Percentiles rank a stretch among this genome's conserved stretches.
phyloP scores from a whole-genome alignment of 1,140 invertebrate species.

The Caerostris darwini region DNA sequence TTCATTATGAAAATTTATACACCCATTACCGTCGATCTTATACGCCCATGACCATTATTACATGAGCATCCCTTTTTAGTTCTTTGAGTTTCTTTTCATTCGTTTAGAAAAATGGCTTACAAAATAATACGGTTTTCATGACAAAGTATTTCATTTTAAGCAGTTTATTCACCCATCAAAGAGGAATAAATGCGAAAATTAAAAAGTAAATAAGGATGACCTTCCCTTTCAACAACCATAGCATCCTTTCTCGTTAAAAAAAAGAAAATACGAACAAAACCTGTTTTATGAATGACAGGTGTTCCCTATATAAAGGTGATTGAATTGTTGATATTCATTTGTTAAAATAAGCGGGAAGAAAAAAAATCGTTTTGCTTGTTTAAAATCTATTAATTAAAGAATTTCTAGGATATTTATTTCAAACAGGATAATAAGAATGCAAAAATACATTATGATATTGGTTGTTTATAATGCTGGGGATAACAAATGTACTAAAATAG shows the following conservation, averaged over 20 bases:
- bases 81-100: too few relatives aligned
- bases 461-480: not conserved
- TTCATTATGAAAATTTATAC: too few relatives aligned
- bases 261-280: not conserved
- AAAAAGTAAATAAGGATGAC: not conserved
- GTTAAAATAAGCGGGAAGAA: not conserved
- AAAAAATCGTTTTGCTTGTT: not conserved
- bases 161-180: not conserved
- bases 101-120: too few relatives aligned
- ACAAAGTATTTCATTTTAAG: not conserved
- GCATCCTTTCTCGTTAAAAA: not conserved
- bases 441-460: not conserved
- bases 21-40: too few relatives aligned
- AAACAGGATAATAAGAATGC: not conserved
- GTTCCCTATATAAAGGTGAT: not conserved
- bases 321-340: not conserved
- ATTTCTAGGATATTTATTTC: not conserved
- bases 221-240: not conserved
- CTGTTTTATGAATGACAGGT: not conserved
- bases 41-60: too few relatives aligned
- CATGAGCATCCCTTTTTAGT: too few relatives aligned
- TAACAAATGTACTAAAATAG: too few relatives aligned
- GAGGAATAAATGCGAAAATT: not conserved
- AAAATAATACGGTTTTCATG: too few relatives aligned
- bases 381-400: not conserved